Base-by-base conservation (phyloP, 2,113 vertebrate genomes). In the Caretta caretta region DNA sequence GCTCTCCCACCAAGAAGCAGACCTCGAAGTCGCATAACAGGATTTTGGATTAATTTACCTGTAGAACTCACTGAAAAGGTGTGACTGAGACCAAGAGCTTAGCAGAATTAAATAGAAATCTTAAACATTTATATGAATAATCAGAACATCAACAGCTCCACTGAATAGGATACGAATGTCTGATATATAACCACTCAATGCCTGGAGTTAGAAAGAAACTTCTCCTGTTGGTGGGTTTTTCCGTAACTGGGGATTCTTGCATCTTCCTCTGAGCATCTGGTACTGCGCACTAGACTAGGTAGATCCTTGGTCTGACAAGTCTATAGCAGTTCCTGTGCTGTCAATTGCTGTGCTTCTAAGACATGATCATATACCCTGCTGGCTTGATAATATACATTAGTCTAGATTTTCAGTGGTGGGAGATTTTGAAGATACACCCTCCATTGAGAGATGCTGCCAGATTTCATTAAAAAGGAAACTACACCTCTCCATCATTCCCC, bases 231-330 rank as follows among this genome's bases (percentile, higher is more conserved):
- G 87, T 12, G 6, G 0, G 0, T 24, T 1, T 35, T 89, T 87
- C 90, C 12, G 1, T 91, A 87, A 96, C 93, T 93, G 59, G 94
- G 89, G 75, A 50, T 82, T 90, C 48, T 83, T 87, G 83, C 35
- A 2, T 86, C 13, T 90, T 95, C 93, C 83, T 93, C 54, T 29
- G 83, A 89, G 50, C 50, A 48, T 49, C 87, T 92, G 80, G 46
- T 81, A 84, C 69, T 2, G 0, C 46, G 22, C 59, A 50, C 50
- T 50, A 50, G 50, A 14, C 50, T 50, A 50, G 50, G 12, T 50
- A 50, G 50, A 50, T 50, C 50, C 50, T 50, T 50, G 50, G 50
- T 50, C 50, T 50, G 50, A 50, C 50, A 50, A 50, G 50, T 50
- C 50, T 50, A 50, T 50, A 12, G 50, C 50, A 14, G 50, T 50